Evolutionary conservation across 2,797 vertebrate genomes (phyloP).

Genomic region (Chiloscyllium punctatum): DNA sequence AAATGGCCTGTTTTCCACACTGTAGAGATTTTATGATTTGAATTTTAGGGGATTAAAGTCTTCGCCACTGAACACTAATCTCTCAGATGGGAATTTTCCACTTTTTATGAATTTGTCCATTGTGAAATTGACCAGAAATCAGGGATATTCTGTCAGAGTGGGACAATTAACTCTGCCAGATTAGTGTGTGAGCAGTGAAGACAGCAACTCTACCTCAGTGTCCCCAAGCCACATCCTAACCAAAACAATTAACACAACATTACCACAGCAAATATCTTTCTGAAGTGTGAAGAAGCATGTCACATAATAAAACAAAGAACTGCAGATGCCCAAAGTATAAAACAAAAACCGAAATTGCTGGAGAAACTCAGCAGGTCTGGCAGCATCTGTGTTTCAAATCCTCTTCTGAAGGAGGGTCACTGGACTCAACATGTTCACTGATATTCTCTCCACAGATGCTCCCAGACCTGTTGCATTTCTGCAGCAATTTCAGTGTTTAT

Average conservation of each 20-base stretch:
- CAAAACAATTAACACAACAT: not conserved
- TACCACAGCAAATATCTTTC: not conserved
- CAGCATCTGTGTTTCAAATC: no score
- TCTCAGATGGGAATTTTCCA: not conserved
- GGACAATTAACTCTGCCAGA: not conserved
- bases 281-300: not conserved
- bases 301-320: no score
- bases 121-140: not conserved
- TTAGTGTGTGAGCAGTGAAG: not conserved
- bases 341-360: no score
- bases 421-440: no score
- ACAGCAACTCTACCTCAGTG: not conserved
- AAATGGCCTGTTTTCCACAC: no score
- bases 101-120: not conserved
- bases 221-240: not conserved
- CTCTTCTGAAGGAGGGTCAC: no score
- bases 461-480: no score
- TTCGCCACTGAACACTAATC: not conserved
- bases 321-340: no score
- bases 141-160: not conserved
- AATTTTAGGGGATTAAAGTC: not conserved
- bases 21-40: no score
- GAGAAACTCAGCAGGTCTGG: no score
- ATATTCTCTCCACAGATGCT: no score
- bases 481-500: no score